These are phyloP conservation scores for Dolichoris vasculosae DNA, from an alignment of 1,140 invertebrate species.

Conservation along the genomic window DNA sequence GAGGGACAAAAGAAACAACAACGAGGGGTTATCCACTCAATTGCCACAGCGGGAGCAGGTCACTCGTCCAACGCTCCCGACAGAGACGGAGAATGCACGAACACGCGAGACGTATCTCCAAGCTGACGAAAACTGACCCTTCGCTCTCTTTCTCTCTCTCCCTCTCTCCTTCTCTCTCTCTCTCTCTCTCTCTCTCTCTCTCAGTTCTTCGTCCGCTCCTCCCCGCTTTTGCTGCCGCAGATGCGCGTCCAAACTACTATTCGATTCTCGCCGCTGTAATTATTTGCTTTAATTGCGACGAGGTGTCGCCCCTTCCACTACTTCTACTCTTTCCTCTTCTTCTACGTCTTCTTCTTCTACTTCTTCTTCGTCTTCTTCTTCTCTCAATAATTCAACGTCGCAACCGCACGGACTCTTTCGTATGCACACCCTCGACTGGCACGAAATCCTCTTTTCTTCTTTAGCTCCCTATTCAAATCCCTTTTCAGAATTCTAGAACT, in stretches of 20 bases:
- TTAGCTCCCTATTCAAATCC: neutral
- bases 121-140: neutral
- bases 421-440: neutral
- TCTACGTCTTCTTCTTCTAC: neutral
- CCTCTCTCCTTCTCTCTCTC: neutral
- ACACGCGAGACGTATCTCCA: neutral
- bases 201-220: neutral
- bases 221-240: neutral
- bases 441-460: neutral
- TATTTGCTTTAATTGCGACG: constrained; percentile 20
- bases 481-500: constrained; percentile 3
- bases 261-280: neutral
- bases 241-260: no score
- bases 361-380: neutral
- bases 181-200: neutral
- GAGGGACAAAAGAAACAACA: constrained; percentile 8
- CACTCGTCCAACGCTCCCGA: constrained; percentile 38
- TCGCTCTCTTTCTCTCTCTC: neutral
- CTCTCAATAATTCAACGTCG: constrained; percentile 1
- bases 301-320: neutral
- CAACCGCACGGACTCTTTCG: neutral
- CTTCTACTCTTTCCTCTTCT: neutral
- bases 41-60: constrained; percentile 36
- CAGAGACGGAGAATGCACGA: neutral
- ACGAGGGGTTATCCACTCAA: neutral